A percentile compares a stretch with the other conserved stretches of the same genome.
Evolutionary conservation across 2,888 invertebrate species (phyloP).

Genomic region (Cantharis nigra): DNA sequence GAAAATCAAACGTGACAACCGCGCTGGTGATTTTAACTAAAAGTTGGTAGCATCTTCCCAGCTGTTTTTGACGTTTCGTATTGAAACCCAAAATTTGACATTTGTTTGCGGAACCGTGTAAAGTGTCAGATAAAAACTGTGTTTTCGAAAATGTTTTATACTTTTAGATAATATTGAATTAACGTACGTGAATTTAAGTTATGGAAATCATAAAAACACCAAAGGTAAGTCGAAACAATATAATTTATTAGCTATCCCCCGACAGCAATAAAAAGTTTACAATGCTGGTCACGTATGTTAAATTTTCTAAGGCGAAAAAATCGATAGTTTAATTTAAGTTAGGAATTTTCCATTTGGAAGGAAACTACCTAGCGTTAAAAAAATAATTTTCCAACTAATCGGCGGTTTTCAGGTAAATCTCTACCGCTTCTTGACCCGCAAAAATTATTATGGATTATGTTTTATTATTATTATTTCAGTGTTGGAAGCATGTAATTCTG

Average conservation of each 20-base stretch:
- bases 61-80: not conserved
- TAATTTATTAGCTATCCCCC: too few relatives aligned
- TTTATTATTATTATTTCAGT: not conserved
- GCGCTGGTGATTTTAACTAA: not conserved
- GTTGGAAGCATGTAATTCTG: not conserved
- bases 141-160: not conserved
- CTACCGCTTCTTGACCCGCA: not conserved
- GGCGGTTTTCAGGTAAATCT: not conserved
- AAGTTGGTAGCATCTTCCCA: not conserved
- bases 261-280: not conserved
- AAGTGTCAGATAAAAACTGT: not conserved
- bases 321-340: not conserved
- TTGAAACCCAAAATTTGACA: not conserved
- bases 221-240: constrained; percentile 42
- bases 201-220: constrained; percentile 52
- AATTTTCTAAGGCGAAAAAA: not conserved
- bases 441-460: not conserved
- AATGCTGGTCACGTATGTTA: not conserved
- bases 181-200: not conserved
- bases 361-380: not conserved
- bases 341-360: not conserved
- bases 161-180: constrained; percentile 9
- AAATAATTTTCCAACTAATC: not conserved
- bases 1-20: not conserved
- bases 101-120: constrained; percentile 49